Base-by-base conservation (phyloP, 2,113 vertebrate genomes). In the Neolamprologus longior region DNA sequence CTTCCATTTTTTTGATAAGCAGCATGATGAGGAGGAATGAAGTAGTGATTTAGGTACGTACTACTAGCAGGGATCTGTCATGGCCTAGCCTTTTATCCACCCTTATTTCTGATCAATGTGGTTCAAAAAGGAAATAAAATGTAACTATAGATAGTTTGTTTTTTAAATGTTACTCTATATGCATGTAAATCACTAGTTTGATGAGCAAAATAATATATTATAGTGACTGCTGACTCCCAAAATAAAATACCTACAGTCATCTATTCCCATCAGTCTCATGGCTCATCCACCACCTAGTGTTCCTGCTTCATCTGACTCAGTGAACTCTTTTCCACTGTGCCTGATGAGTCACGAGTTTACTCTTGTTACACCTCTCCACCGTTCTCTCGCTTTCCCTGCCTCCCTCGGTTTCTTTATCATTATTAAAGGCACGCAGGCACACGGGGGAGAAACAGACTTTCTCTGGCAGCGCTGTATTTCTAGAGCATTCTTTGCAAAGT, bases 261-360 rank as follows among this genome's bases (percentile, higher is more conserved):
- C 85, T 90, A 82, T 89, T 92, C 90, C 82, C 85, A 87, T 85
- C 82, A 28, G 17, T 89, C 80, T 86, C 81, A 33, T 71, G 87
- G 84, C 92, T 93, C 86, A 88, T 90, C 83, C 83, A 84, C 85
- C 91, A 90, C 87, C 80, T 66, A 52, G 50, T 81, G 87, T 87
- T 91, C 84, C 86, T 79, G 61, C 85, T 81, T 92, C 90, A 88
- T 82, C 88, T 94, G 95, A 95, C 93, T 95, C 94, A 93, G 88
- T 89, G 88, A 93, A 91, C 90, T 24, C 88, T 86, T 89, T 89
- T 90, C 92, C 90, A 87, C 82, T 47, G 93, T 66, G 81, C 78
- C 89, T 61, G 88, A 91, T 96, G 96, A 95, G 90, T 95, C 95
- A 95, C 89, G 31, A 89, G 87, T 93, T 90, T 86, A 91, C 90